Evolutionary conservation across 1,140 invertebrate genomes (phyloP).

Genomic region (Drosophila jambulina): DNA sequence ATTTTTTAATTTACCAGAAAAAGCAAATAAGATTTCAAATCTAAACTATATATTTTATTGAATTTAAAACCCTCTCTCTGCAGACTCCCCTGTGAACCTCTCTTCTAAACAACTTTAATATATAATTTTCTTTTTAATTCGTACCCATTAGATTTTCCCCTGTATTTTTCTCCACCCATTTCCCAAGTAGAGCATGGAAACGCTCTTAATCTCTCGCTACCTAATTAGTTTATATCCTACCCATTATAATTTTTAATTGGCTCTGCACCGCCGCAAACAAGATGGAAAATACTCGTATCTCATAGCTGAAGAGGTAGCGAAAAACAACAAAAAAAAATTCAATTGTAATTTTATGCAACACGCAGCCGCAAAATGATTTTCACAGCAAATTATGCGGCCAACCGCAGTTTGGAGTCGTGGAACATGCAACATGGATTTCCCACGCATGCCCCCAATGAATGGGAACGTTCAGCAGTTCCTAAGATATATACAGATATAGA

Average conservation of each 20-base stretch:
- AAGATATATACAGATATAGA: conserved; percentile 7
- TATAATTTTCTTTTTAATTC: not conserved
- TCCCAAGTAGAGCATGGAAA: conserved; percentile 48
- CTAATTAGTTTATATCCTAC: conserved; percentile 59
- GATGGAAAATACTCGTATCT: conserved; percentile 10
- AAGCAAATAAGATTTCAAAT: not conserved
- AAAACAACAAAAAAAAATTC: conserved; percentile 40
- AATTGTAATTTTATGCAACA: conserved; percentile 81
- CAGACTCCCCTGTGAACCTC: not conserved
- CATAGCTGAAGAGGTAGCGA: not conserved
- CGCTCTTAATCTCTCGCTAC: conserved; percentile 34
- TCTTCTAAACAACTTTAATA: not conserved
- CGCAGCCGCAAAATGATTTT: conserved; percentile 78
- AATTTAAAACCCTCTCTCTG: not conserved
- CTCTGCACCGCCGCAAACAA: conserved; percentile 38
- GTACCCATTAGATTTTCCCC: not conserved
- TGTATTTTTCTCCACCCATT: conserved; percentile 7
- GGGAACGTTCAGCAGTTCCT: conserved; percentile 48
- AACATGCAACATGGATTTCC: conserved; percentile 75
- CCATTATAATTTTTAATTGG: conserved; percentile 72
- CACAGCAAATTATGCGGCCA: conserved; percentile 80
- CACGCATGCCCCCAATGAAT: conserved; percentile 68
- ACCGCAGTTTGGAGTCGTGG: conserved; percentile 56
- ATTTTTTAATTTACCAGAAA: not conserved
- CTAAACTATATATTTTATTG: not conserved